Conservation (phyloP, 2,888 invertebrate genomes). For the Matsumyia berberina region DNA sequence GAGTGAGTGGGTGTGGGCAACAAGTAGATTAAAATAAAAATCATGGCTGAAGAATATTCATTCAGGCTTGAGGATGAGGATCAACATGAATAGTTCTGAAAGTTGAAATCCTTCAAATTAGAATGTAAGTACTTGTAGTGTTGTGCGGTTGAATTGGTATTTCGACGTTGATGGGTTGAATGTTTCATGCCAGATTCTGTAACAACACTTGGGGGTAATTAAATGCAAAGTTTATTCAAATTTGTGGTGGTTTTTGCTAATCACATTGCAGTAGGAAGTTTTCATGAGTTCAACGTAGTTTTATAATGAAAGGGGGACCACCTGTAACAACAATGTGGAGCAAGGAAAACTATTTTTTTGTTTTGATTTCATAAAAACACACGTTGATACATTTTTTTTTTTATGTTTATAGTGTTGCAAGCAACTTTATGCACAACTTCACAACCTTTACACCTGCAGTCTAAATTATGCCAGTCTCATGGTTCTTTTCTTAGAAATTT, state of each 20-base stretch:
- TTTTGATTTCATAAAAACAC: too few species aligned
- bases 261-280: neutral
- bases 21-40: neutral
- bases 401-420: too few species aligned
- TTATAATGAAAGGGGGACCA: neutral
- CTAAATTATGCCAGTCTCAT: too few species aligned
- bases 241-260: neutral
- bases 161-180: slow-evolving; percentile 14
- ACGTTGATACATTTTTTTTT: too few species aligned
- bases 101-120: slow-evolving; percentile 5
- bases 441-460: too few species aligned
- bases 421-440: too few species aligned
- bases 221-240: slow-evolving; percentile 23
- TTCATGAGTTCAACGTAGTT: neutral
- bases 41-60: too few species aligned
- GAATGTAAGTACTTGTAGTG: neutral
- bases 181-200: slow-evolving; percentile 1
- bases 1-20: neutral
- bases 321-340: neutral
- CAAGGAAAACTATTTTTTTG: too few species aligned
- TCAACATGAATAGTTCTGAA: neutral
- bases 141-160: slow-evolving; percentile 7
- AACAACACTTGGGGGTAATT: slow-evolving; percentile 12
- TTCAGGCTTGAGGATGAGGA: neutral
- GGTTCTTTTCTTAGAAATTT: too few species aligned